Percentiles rank a stretch among this genome's conserved stretches.
Evolutionary conservation across 1,140 invertebrate species (phyloP).

Genomic region (Tetramorium parvispinum): DNA sequence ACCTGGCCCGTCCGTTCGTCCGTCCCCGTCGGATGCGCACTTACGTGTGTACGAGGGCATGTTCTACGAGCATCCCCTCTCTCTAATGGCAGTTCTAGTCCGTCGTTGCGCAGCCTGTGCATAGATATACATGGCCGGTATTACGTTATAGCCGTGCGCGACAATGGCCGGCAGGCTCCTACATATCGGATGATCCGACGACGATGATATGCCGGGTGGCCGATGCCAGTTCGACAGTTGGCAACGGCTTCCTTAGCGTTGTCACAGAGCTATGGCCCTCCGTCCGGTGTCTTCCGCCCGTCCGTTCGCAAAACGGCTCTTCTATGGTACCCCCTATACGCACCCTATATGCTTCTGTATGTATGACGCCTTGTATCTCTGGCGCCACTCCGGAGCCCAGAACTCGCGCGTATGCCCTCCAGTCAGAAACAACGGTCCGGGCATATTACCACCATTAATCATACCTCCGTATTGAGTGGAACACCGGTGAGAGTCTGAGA

Average conservation of each 20-base stretch:
- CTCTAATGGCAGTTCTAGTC: neutral
- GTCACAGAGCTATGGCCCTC: neutral
- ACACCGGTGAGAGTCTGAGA: constrained; percentile 37
- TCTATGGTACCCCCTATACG: neutral
- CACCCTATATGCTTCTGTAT: constrained; percentile 1
- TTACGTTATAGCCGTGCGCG: constrained; percentile 5
- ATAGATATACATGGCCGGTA: constrained; percentile 5
- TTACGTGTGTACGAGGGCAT: constrained; percentile 4
- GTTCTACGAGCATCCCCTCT: neutral
- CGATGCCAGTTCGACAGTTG: constrained; percentile 17
- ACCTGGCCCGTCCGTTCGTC: neutral
- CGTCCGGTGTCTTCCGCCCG: neutral
- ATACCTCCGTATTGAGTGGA: constrained; percentile 63
- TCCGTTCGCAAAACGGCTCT: neutral
- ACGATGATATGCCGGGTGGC: constrained; percentile 11
- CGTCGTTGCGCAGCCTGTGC: neutral
- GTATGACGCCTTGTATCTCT: constrained; percentile 13
- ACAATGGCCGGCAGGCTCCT: constrained; percentile 25
- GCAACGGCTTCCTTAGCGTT: constrained; percentile 14
- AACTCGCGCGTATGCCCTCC: constrained; percentile 44
- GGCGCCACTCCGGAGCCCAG: neutral
- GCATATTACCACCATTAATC: constrained; percentile 72
- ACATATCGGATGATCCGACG: constrained; percentile 7
- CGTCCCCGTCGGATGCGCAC: constrained; percentile 5
- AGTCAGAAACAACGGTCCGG: constrained; percentile 56